These are phyloP conservation scores for Penaeus indicus DNA, from an alignment of 1,140 invertebrate genomes.

Conservation along the genomic window DNA sequence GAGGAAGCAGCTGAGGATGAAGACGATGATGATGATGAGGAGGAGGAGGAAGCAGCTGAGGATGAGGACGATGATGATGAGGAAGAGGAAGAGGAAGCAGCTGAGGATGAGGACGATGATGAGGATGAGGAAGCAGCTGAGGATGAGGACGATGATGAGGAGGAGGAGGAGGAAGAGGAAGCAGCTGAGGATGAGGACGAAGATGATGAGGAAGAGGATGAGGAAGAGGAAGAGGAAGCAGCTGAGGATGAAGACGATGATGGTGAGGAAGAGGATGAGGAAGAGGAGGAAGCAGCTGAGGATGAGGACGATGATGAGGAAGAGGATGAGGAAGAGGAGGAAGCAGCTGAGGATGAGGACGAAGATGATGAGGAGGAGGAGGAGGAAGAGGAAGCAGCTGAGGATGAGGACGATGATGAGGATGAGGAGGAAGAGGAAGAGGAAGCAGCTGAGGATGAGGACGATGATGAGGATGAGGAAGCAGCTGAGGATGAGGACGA, in stretches of 20 bases:
- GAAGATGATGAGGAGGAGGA: too few relatives aligned
- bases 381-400: neutral
- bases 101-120: neutral
- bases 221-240: neutral
- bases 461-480: neutral
- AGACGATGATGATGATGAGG: neutral
- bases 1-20: neutral
- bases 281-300: neutral
- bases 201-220: neutral
- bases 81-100: neutral
- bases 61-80: neutral
- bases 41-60: neutral
- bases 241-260: neutral
- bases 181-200: neutral
- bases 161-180: neutral
- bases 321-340: neutral
- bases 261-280: neutral
- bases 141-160: neutral
- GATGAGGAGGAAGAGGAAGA: neutral
- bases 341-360: neutral
- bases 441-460: neutral
- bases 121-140: too few relatives aligned
- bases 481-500: too few relatives aligned
- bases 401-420: neutral
- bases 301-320: neutral